These are phyloP conservation scores for Lateolabrax maculatus DNA, from an alignment of 2,797 vertebrate genomes.

Conservation along the genomic window DNA sequence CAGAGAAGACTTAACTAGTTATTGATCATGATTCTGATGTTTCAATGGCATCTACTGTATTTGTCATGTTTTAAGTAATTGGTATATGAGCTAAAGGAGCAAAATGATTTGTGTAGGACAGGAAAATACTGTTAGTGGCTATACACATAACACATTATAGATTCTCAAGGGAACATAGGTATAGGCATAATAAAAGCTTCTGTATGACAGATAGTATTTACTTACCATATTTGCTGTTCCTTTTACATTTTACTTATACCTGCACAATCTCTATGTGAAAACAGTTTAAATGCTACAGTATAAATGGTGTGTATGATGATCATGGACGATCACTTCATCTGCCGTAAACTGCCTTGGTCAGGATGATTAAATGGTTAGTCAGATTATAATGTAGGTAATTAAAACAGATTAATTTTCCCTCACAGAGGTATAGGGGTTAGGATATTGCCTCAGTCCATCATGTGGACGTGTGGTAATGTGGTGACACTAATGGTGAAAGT, in stretches of 20 bases:
- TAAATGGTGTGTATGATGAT: neutral
- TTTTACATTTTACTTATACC: constrained; percentile 13
- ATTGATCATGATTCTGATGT: constrained; percentile 13
- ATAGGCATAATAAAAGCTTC: constrained; percentile 18
- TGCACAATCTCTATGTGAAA: neutral
- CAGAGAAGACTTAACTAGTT: constrained; percentile 23
- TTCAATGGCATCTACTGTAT: constrained; percentile 36
- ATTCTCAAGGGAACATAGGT: constrained; percentile 17
- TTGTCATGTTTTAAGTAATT: constrained; percentile 19
- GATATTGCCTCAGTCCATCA: constrained; percentile 38
- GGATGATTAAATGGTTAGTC: neutral
- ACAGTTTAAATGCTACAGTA: neutral
- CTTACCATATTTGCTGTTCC: constrained; percentile 12
- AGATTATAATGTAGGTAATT: neutral
- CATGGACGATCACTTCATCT: neutral
- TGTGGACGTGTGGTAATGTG: constrained; percentile 2
- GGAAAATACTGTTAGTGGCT: neutral
- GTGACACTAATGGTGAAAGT: constrained; percentile 2
- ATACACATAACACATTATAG: constrained; percentile 4
- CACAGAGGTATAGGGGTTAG: constrained; percentile 35
- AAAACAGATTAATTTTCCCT: constrained; percentile 24
- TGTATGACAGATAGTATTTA: constrained; percentile 13
- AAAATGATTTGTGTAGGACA: constrained; percentile 13
- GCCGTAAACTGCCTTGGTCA: neutral
- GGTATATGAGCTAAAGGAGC: constrained; percentile 1